phyloP scores from a whole-genome alignment of 1,140 invertebrate species.

The Theocolax elegans region DNA sequence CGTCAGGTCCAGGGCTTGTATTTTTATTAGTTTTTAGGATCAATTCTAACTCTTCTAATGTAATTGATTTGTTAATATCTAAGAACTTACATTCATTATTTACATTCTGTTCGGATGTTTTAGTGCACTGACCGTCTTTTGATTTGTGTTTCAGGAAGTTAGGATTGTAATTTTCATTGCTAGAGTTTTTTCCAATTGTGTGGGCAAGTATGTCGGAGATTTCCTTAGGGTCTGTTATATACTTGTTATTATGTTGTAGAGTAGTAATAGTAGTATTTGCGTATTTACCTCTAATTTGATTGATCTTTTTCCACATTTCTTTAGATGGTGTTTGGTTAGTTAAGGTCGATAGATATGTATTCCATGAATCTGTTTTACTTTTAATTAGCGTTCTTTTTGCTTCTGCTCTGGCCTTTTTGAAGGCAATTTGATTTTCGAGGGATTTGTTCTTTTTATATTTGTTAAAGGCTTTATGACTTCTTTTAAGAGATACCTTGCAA shows the following conservation, averaged over 20 bases:
- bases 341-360: too few species aligned
- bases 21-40: slow-evolving; percentile 7
- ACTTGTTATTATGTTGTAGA: not conserved
- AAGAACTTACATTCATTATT: too few species aligned
- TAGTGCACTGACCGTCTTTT: not conserved
- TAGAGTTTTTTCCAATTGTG: slow-evolving; percentile 27
- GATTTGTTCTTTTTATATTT: not conserved
- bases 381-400: too few species aligned
- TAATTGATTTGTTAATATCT: slow-evolving; percentile 6
- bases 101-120: not conserved
- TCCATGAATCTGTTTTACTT: too few species aligned
- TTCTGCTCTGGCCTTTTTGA: too few species aligned
- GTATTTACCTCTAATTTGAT: slow-evolving; percentile 23
- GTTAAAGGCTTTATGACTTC: not conserved
- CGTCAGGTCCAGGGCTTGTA: slow-evolving; percentile 43
- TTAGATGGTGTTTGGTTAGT: slow-evolving; percentile 16
- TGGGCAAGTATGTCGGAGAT: slow-evolving; percentile 49
- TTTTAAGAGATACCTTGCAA: too few species aligned
- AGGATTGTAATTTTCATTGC: not conserved
- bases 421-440: not conserved
- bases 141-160: slow-evolving; percentile 44
- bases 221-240: slow-evolving; percentile 31
- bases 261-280: not conserved
- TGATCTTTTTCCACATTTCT: slow-evolving; percentile 42
- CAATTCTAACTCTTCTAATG: slow-evolving; percentile 1